Base-by-base conservation (phyloP, 92 coral and sea anemone species). In the Porites divaricata region DNA sequence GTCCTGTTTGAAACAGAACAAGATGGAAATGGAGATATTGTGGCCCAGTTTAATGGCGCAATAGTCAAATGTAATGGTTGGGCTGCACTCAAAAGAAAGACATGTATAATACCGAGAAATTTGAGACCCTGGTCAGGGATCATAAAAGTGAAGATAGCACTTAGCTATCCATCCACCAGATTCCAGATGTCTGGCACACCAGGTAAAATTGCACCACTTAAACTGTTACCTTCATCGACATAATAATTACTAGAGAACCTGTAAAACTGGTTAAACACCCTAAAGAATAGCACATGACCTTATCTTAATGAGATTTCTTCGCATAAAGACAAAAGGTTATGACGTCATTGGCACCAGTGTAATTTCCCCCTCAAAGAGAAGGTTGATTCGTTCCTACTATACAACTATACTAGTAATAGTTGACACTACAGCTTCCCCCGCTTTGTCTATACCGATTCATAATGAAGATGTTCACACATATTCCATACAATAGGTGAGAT, bases 1-100 rank as follows among this genome's bases (percentile, higher is more conserved):
- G 85, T 90, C 80, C 81, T 69, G 11, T 90, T 90, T 72, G 8
- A 25, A 75, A 90, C 90, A 28, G 90, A 86, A 63, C 93, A 90
- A 81, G 70, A 90, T 28, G 93, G 93, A 53, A 70, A 63, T 6
- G 93, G 93, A 2, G 11, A 19, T 1, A 70, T 90, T 25, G 21
- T 72, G 53, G 93, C 93, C 22, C 77, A 76, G 81, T 90, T 86
- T 23, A 90, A 90, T 26, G 88, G 90, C 23, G 77, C 78, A 35
- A 59, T 78, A 22, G 70, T 90, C 10, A 53, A 7, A 65, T 90
- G 93, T 87, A 28, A 26, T 15, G 93, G 90, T 9, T 35, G 13
- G 45, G 12, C 78, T 2, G 70, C 70, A 22, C 14, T 1, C 71
- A 88, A 84, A 17, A 65, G 74, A 68, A 90, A 86, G 88, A 71